Conservation (phyloP, 1,140 invertebrate species). For the Colletes gigas region DNA sequence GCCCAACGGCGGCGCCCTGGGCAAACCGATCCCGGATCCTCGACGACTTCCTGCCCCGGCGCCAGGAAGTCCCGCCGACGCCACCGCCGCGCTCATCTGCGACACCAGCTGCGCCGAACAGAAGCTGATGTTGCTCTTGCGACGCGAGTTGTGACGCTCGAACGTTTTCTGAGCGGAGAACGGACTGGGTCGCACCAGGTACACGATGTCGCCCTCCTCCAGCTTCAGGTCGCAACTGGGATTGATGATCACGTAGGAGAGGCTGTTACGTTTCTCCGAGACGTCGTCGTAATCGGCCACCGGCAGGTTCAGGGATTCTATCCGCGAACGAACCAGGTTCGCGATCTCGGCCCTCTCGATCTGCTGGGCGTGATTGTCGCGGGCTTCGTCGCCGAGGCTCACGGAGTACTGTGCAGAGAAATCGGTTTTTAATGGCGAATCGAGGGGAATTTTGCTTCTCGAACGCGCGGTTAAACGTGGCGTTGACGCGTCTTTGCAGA, state of each 20-base stretch:
- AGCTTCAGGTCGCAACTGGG: conserved; percentile 98
- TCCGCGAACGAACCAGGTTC: conserved; percentile 94
- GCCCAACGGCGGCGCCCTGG: conserved; percentile 88
- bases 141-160: conserved; percentile 92
- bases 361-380: conserved; percentile 92
- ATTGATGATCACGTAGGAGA: conserved; percentile 99
- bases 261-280: conserved; percentile 93
- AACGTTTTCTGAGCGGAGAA: conserved; percentile 97
- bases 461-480: not conserved
- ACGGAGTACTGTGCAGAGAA: conserved; percentile 87
- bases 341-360: conserved; percentile 97
- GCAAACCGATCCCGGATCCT: conserved; percentile 84
- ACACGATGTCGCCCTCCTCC: conserved; percentile 98
- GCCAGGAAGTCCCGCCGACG: conserved; percentile 77
- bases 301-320: conserved; percentile 95
- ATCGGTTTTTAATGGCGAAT: conserved; percentile 6
- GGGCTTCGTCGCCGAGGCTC: conserved; percentile 90
- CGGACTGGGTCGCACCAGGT: conserved; percentile 93
- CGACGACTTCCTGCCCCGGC: conserved; percentile 82
- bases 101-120: conserved; percentile 87
- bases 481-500: not conserved
- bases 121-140: conserved; percentile 95
- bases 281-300: conserved; percentile 95
- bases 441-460: too few relatives aligned
- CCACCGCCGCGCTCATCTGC: conserved; percentile 84